Evolutionary conservation across 2,797 vertebrate genomes (phyloP), one percentile per base, ranked within the genome.

Genomic region (Myiotriccus ornatus): DNA sequence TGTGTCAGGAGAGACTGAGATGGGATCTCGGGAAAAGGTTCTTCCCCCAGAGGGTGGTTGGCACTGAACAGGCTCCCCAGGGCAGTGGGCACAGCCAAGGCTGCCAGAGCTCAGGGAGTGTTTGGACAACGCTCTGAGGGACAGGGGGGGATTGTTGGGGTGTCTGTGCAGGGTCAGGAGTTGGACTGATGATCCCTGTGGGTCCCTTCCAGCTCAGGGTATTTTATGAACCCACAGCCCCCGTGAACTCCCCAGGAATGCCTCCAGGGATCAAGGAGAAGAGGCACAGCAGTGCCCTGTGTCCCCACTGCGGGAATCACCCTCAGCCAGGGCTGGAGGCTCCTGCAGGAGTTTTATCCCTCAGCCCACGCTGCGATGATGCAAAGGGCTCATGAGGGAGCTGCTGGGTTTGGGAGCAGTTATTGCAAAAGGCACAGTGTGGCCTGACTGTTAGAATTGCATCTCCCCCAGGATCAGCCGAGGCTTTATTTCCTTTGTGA

Each of bases 401-500:
- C 80, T 6, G 3, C 62, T 63, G 6, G 1, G 10, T 44, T 37
- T 30, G 41, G 4, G 19, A 64, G 82, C 65, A 25, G 41, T 43
- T 60, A 21, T 39, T 81, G 82, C 76, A 68, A 46, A 46, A 80
- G 64, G 52, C 23, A 10, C 63, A 2, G 2, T 14, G 71, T 35
- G 75, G 79, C 87, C 74, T 32, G 59, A 6, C 52, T n/a, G 37
- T 23, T 63, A 44, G 75, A 41, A 44, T 14, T 70, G 65, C 79
- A n/a, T 37, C 73, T 14, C 12, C 9, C 49, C 70, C 75, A 13
- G 47, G 44, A 63, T 2, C 68, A 41, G 37, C 28, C 3, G 2
- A 49, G 75, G 60, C 18, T 89, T 75, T 23, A 4, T 63, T 76
- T 90, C 80, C 80, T 60, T 22, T 90, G 84, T 90, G 93, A 91